Percentiles rank a stretch among this genome's conserved stretches.
Evolutionary conservation across 2,113 vertebrate genomes (phyloP).

Genomic region (Martes martes): DNA sequence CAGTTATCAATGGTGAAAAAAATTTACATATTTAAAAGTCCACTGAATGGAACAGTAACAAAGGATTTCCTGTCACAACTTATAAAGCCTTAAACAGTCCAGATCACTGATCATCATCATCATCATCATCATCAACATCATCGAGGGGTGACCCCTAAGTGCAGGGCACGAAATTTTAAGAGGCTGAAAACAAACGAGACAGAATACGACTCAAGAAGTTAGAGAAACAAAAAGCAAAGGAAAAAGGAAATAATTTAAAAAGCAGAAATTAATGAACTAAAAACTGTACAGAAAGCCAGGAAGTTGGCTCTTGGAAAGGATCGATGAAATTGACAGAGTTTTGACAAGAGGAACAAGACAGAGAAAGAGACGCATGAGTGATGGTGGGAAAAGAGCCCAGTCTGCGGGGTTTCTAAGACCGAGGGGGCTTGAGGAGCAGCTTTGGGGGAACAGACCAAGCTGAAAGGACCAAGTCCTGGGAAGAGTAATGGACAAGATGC

Average conservation of each 20-base stretch:
- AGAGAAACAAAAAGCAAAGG: neutral
- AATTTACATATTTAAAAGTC: neutral
- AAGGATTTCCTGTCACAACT: neutral
- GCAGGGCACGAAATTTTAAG: neutral
- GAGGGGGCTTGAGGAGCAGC: no score
- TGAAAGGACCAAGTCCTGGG: neutral
- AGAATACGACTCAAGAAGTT: neutral
- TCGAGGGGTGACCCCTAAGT: neutral
- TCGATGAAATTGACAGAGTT: neutral
- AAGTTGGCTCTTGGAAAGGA: neutral
- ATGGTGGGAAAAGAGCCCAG: accelerated
- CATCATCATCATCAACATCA: no score
- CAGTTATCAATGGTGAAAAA: neutral
- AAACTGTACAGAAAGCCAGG: neutral
- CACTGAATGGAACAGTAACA: neutral
- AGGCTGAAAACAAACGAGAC: neutral
- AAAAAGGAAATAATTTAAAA: neutral
- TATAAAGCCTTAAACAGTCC: neutral
- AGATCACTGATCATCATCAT: neutral
- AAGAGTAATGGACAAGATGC: neutral
- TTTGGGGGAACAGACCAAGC: accelerated
- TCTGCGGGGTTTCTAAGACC: accelerated
- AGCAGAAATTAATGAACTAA: neutral
- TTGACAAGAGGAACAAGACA: no score
- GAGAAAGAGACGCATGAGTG: accelerated